Percentiles rank a stretch among this genome's conserved stretches.
Evolutionary conservation across 2,113 vertebrate genomes (phyloP).

Genomic region (Chaetodon trifascialis): DNA sequence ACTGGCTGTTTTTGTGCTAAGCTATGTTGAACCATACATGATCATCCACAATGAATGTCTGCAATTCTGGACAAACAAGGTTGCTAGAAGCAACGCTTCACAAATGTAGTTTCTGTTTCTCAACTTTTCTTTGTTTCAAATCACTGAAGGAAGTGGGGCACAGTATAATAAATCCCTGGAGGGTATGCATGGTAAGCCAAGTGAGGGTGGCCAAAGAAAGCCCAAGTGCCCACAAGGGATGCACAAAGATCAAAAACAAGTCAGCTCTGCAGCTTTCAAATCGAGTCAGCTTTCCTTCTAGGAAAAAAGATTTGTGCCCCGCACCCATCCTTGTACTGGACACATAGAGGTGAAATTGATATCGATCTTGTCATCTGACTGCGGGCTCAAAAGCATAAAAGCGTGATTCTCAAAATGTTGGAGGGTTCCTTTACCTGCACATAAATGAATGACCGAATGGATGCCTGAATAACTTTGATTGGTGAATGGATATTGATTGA

Average conservation of each 20-base stretch:
- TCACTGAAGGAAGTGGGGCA: slow-evolving; percentile 28
- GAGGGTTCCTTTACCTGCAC: neutral
- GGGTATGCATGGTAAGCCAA: neutral
- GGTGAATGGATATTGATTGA: neutral
- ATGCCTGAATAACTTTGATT: neutral
- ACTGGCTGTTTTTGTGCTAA: slow-evolving; percentile 13
- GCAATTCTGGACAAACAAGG: slow-evolving; percentile 19
- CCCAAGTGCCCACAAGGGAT: neutral
- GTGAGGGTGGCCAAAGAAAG: slow-evolving; percentile 41
- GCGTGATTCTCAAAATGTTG: neutral
- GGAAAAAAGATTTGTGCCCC: slow-evolving; percentile 14
- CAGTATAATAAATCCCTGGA: slow-evolving; percentile 31
- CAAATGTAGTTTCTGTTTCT: slow-evolving; percentile 4
- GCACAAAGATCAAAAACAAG: slow-evolving; percentile 33
- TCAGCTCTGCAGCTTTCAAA: slow-evolving; percentile 8
- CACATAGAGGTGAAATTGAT: neutral
- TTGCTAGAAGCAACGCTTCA: slow-evolving; percentile 15
- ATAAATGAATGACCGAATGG: neutral
- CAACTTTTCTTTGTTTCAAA: slow-evolving; percentile 39
- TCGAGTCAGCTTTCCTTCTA: too few species aligned
- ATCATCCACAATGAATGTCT: neutral
- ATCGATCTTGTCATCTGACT: neutral
- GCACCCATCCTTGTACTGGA: neutral
- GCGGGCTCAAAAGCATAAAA: neutral
- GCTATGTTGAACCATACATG: neutral